phyloP scores from a whole-genome alignment of 2,888 invertebrate genomes.

The Cephus pulcher region DNA sequence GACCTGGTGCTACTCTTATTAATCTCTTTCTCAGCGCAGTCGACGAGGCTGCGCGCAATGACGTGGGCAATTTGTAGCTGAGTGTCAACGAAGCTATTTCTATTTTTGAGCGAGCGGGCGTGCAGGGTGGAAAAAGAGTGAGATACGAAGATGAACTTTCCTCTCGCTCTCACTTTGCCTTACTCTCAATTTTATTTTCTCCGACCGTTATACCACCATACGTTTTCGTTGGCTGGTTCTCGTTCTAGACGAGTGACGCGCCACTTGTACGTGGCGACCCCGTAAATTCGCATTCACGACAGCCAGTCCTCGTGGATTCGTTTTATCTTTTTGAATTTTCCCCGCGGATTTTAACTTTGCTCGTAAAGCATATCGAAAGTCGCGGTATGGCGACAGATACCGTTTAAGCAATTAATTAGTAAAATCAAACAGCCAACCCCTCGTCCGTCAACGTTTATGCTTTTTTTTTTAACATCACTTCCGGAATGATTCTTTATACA shows the following conservation, averaged over 20 bases:
- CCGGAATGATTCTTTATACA: background rate
- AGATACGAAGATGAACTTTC: background rate
- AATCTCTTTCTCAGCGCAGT: conserved; percentile 31
- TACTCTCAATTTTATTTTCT: conserved; percentile 7
- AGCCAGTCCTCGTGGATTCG: background rate
- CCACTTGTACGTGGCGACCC: conserved; percentile 25
- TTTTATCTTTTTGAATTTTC: background rate
- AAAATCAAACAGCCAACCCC: background rate
- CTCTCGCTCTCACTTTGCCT: background rate
- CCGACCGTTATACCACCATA: background rate
- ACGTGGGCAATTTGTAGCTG: conserved; percentile 64
- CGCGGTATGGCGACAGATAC: background rate
- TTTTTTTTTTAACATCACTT: background rate
- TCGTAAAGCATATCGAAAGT: conserved; percentile 9
- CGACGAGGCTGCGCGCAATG: conserved; percentile 49
- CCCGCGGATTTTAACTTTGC: conserved; percentile 3
- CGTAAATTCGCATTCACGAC: conserved; percentile 21
- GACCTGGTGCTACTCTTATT: conserved; percentile 24
- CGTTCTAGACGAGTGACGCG: conserved; percentile 18
- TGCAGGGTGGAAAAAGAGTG: background rate
- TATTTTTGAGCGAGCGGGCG: conserved; percentile 57
- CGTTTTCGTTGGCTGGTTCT: conserved; percentile 16
- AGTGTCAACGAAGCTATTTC: conserved; percentile 62
- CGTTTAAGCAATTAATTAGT: background rate
- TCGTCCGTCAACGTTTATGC: background rate